Evolutionary conservation across 2,888 invertebrate genomes (phyloP).

Genomic region (Ennomos quercinarius): DNA sequence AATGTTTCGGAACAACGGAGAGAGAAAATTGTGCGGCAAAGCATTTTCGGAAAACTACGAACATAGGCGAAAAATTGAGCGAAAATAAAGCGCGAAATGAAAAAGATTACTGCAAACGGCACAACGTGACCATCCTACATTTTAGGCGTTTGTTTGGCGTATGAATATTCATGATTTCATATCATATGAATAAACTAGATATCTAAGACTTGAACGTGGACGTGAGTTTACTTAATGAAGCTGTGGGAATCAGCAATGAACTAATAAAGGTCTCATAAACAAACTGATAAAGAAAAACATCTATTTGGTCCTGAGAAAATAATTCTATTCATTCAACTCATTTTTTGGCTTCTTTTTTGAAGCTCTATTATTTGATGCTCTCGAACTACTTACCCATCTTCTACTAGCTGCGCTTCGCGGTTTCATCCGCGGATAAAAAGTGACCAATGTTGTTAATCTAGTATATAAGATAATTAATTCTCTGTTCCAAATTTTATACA

Average conservation of each 20-base stretch:
- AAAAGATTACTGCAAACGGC: constrained; percentile 54
- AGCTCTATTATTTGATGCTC: too few relatives aligned
- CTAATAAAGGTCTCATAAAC: too few relatives aligned
- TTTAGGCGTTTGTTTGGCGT: constrained; percentile 44
- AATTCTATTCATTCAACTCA: too few relatives aligned
- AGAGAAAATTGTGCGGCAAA: constrained; percentile 16
- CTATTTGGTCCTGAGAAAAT: too few relatives aligned
- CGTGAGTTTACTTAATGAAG: constrained; percentile 21
- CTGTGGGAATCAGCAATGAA: constrained; percentile 22
- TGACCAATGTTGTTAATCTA: too few relatives aligned
- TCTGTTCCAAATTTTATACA: too few relatives aligned
- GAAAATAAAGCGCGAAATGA: constrained; percentile 51
- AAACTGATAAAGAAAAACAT: too few relatives aligned
- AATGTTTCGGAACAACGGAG: constrained; percentile 21
- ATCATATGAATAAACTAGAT: constrained; percentile 47
- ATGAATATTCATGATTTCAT: constrained; percentile 49
- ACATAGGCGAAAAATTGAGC: constrained; percentile 48
- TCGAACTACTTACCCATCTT: too few relatives aligned
- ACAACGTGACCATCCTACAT: constrained; percentile 48
- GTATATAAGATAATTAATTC: too few relatives aligned
- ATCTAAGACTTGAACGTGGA: constrained; percentile 27
- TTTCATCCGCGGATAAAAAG: too few relatives aligned
- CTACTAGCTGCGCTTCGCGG: too few relatives aligned
- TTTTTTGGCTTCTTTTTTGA: too few relatives aligned
- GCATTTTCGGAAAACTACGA: constrained; percentile 42